Conservation (phyloP, 2,888 invertebrate genomes). For the Keiferia lycopersicella region DNA sequence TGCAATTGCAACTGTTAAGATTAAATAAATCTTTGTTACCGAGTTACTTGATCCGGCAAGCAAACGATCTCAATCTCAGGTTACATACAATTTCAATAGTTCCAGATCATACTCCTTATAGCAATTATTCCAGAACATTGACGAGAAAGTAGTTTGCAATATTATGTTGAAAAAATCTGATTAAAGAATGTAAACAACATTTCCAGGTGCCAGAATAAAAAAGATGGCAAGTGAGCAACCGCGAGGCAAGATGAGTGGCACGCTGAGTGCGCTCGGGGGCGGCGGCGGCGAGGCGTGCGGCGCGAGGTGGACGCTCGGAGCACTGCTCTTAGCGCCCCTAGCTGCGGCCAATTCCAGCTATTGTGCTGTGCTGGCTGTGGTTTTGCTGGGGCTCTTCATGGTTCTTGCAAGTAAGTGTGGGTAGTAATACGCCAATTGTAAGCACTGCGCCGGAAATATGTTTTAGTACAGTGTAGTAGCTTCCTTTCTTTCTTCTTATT, state of each 20-base stretch:
- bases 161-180: not conserved
- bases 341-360: conserved; percentile 83
- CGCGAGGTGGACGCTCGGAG: conserved; percentile 82
- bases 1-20: not conserved
- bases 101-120: not conserved
- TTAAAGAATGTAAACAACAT: not conserved
- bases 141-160: not conserved
- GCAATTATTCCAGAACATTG: not conserved
- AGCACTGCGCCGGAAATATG: not conserved
- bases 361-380: conserved; percentile 78
- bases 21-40: conserved; percentile 5
- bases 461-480: too few species aligned
- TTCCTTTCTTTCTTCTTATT: too few species aligned
- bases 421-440: not conserved
- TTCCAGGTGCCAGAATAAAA: conserved; percentile 1
- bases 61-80: conserved; percentile 6
- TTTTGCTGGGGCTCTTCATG: conserved; percentile 74
- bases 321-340: conserved; percentile 79
- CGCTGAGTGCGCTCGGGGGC: conserved; percentile 57
- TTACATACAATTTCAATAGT: conserved; percentile 4
- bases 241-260: conserved; percentile 52
- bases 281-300: conserved; percentile 69
- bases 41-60: not conserved
- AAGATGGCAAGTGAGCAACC: conserved; percentile 54
- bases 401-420: conserved; percentile 76